Conservation (phyloP, 2,113 vertebrate species). For the Odocoileus virginianus region DNA sequence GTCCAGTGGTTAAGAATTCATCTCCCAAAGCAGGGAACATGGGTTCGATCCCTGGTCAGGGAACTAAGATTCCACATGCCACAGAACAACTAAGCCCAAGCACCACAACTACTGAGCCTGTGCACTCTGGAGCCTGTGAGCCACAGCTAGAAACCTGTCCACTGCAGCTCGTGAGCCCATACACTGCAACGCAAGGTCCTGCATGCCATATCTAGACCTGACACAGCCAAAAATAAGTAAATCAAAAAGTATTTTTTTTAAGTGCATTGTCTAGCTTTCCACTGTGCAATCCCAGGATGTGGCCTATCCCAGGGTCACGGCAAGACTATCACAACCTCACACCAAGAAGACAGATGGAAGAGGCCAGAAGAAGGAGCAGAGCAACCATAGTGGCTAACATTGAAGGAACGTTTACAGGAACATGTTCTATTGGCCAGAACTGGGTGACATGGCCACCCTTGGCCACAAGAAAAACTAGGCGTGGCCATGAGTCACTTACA, state of each 20-base stretch:
- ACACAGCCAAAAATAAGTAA: neutral
- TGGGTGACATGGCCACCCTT: neutral
- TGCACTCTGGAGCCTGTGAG: neutral
- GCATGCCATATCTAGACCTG: neutral
- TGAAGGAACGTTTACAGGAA: neutral
- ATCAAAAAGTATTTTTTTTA: neutral
- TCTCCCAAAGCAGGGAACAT: neutral
- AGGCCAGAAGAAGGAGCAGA: neutral
- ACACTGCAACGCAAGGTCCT: no score
- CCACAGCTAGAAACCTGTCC: neutral
- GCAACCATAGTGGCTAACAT: fast-evolving
- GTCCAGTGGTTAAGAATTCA: neutral
- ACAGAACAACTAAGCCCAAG: neutral
- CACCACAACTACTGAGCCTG: neutral
- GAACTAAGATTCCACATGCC: neutral
- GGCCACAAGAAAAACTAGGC: neutral
- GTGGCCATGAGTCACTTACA: neutral
- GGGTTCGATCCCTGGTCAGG: neutral
- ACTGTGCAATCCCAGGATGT: fast-evolving
- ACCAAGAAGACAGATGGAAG: no score
- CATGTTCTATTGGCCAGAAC: neutral
- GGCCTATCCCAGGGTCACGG: fast-evolving
- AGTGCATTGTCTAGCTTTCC: fast-evolving
- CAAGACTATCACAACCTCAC: fast-evolving
- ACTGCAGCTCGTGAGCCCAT: neutral